Evolutionary conservation across 2,797 vertebrate genomes (phyloP).

Genomic region (Schizopygopsis malacanthus): DNA sequence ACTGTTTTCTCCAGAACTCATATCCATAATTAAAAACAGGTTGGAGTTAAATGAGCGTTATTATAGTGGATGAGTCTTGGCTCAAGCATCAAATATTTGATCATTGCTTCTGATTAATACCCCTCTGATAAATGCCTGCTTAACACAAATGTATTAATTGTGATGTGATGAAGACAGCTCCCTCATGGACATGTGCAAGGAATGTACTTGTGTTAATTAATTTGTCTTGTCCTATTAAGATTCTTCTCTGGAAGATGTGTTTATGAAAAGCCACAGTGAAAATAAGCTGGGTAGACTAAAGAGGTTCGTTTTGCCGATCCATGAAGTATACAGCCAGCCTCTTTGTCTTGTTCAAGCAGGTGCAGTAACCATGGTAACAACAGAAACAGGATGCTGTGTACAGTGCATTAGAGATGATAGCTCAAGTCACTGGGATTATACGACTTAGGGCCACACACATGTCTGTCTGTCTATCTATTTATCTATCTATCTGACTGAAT

Average conservation of each 20-base stretch:
- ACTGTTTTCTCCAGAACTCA: slow-evolving; percentile 38
- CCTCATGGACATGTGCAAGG: slow-evolving; percentile 23
- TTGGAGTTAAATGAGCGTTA: slow-evolving; percentile 41
- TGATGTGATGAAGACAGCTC: slow-evolving; percentile 28
- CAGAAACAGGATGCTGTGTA: slow-evolving; percentile 43
- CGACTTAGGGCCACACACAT: neutral
- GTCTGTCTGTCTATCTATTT: neutral
- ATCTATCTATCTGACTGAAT: too few species aligned
- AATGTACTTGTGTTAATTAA: slow-evolving; percentile 37
- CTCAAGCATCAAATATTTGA: slow-evolving; percentile 36
- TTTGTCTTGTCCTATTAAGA: slow-evolving; percentile 39
- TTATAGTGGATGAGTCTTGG: slow-evolving; percentile 32
- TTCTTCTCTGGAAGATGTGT: slow-evolving; percentile 19
- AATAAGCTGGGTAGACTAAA: slow-evolving; percentile 3
- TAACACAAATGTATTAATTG: slow-evolving; percentile 28
- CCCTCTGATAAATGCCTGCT: neutral
- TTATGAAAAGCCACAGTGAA: slow-evolving; percentile 11
- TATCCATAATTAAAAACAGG: slow-evolving; percentile 58
- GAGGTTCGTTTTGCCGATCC: neutral
- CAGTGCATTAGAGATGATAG: slow-evolving; percentile 33
- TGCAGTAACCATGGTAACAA: slow-evolving; percentile 57
- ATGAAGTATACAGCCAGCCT: neutral
- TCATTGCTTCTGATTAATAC: slow-evolving; percentile 22
- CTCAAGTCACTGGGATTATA: slow-evolving; percentile 5
- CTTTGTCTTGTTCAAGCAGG: slow-evolving; percentile 16